phyloP scores from a whole-genome alignment of 2,888 invertebrate species.

The Iselma pallidipennis region DNA sequence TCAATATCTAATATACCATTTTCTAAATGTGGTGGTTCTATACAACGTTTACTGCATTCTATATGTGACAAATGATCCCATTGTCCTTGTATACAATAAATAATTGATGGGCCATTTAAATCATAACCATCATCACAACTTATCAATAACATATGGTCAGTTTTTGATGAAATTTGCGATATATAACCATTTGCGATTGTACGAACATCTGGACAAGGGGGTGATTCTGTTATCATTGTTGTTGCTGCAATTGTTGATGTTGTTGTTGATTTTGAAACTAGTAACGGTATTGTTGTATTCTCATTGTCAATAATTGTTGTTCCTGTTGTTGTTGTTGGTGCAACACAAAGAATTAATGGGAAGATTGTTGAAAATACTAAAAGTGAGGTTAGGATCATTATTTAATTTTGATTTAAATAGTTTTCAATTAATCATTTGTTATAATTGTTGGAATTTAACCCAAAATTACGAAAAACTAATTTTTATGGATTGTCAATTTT shows the following conservation, averaged over 20 bases:
- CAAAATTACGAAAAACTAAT: background rate
- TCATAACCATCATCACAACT: slow-evolving; percentile 49
- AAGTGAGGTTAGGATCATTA: slow-evolving; percentile 1
- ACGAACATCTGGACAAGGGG: slow-evolving; percentile 39
- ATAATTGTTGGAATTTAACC: background rate
- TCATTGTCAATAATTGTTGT: background rate
- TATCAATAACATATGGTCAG: slow-evolving; percentile 30
- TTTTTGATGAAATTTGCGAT: slow-evolving; percentile 4
- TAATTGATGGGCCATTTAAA: slow-evolving; percentile 47
- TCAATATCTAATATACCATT: slow-evolving; percentile 47
- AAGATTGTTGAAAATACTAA: background rate
- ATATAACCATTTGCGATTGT: slow-evolving; percentile 31
- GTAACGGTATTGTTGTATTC: background rate
- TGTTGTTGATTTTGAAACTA: background rate
- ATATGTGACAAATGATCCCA: slow-evolving; percentile 43
- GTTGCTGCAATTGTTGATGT: too few species aligned
- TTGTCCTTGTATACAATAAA: slow-evolving; percentile 47
- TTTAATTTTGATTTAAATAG: background rate
- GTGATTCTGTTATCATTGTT: background rate
- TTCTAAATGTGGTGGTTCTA: slow-evolving; percentile 46
- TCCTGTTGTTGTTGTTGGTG: background rate
- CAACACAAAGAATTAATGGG: background rate
- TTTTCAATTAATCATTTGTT: background rate
- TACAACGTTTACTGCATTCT: slow-evolving; percentile 45
- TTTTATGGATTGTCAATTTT: background rate